Evolutionary conservation across 2,888 invertebrate species (phyloP).

Genomic region (Prosopocoilus inquinatus): DNA sequence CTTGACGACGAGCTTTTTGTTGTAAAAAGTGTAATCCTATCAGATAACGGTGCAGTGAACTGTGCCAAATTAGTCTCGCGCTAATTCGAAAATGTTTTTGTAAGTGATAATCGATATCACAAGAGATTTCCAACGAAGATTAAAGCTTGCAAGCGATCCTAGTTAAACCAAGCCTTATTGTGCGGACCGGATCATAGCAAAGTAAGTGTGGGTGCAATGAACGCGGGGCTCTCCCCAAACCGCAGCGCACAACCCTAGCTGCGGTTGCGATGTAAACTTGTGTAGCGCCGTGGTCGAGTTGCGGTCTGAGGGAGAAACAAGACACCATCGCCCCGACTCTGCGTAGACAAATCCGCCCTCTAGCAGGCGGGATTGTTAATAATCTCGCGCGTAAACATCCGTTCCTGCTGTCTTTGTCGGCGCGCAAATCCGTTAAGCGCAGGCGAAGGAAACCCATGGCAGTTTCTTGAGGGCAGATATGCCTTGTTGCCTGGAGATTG

Average conservation of each 20-base stretch:
- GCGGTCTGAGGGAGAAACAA: constrained; percentile 38
- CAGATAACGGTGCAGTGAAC: too few species aligned
- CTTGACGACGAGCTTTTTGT: too few species aligned
- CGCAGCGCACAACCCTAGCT: constrained; percentile 43
- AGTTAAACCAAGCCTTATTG: constrained; percentile 18
- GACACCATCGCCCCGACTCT: constrained; percentile 31
- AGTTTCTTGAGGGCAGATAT: constrained; percentile 30
- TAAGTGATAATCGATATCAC: constrained; percentile 12
- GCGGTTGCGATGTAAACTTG: constrained; percentile 48
- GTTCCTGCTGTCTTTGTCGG: constrained; percentile 15
- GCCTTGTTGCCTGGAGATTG: constrained; percentile 45
- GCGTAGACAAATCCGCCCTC: constrained; percentile 38
- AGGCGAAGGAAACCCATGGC: not conserved
- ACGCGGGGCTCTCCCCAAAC: constrained; percentile 33
- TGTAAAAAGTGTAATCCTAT: too few species aligned
- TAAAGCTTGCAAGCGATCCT: constrained; percentile 8
- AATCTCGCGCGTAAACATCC: constrained; percentile 41
- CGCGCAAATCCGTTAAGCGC: constrained; percentile 6
- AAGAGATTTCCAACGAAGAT: constrained; percentile 4
- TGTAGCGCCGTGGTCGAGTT: constrained; percentile 45
- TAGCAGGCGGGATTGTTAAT: constrained; percentile 38
- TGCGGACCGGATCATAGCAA: constrained; percentile 24
- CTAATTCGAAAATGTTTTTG: too few species aligned
- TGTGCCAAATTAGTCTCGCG: too few species aligned
- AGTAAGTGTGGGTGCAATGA: constrained; percentile 29